Evolutionary conservation across 2,888 invertebrate species (phyloP).

Genomic region (Cremastobaeus sp.): DNA sequence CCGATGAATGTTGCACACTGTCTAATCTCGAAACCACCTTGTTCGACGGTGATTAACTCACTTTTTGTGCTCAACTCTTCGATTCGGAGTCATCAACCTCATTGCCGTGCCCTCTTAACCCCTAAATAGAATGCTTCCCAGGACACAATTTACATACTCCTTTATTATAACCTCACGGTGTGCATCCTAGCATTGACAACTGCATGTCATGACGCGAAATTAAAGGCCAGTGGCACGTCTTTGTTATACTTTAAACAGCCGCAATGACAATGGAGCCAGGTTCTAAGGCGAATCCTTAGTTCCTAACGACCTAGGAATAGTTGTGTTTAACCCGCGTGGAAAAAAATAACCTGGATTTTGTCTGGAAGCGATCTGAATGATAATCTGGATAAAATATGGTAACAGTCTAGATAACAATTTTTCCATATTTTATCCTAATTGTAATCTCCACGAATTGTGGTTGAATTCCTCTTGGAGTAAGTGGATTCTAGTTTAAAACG

Average conservation of each 20-base stretch:
- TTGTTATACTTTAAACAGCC: conserved; percentile 30
- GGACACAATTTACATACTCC: conserved; percentile 45
- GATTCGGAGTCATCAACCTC: conserved; percentile 21
- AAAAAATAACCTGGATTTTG: too few species aligned
- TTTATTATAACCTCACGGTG: conserved; percentile 39
- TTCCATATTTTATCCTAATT: too few species aligned
- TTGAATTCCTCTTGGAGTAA: too few species aligned
- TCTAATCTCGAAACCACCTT: conserved; percentile 14
- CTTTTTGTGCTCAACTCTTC: conserved; percentile 29
- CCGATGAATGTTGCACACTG: not conserved
- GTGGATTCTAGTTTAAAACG: too few species aligned
- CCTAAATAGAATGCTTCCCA: conserved; percentile 44
- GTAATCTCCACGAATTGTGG: too few species aligned
- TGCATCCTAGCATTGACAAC: conserved; percentile 46
- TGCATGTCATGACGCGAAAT: conserved; percentile 27
- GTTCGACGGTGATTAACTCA: conserved; percentile 37
- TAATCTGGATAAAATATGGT: too few species aligned
- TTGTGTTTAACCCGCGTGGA: too few species aligned
- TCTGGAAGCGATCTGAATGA: too few species aligned
- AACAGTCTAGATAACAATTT: too few species aligned
- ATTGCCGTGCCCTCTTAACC: conserved; percentile 53
- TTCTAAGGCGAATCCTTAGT: too few species aligned
- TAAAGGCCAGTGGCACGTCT: conserved; percentile 26
- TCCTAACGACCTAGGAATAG: too few species aligned
- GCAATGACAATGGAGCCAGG: conserved; percentile 19